Percentiles rank a stretch among this genome's conserved stretches.
phyloP scores from a whole-genome alignment of 2,113 vertebrate genomes.

The Columbina picui region DNA sequence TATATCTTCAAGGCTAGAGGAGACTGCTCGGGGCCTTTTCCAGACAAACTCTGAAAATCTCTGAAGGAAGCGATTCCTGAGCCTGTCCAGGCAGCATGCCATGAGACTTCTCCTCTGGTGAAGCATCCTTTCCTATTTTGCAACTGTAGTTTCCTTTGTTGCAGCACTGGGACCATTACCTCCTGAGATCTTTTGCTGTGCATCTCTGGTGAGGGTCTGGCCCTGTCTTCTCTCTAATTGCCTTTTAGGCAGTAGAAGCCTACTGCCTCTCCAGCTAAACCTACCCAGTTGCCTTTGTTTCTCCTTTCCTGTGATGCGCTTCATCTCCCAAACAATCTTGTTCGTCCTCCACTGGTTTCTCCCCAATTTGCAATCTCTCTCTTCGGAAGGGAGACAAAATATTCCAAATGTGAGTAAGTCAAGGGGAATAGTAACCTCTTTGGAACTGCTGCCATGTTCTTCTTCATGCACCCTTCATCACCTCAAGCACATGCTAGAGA shows the following conservation, averaged over 20 bases:
- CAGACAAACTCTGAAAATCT: background rate
- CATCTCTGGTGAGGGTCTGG: background rate
- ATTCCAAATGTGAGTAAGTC: background rate
- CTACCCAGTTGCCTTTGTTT: background rate
- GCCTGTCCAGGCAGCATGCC: background rate
- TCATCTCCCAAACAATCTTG: background rate
- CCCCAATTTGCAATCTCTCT: background rate
- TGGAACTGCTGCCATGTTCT: background rate
- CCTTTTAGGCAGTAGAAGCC: background rate
- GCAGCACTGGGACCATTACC: background rate
- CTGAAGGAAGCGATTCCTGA: background rate
- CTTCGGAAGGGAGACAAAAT: background rate
- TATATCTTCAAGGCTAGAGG: background rate
- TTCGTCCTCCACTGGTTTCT: background rate
- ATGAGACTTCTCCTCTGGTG: background rate
- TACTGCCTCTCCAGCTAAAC: background rate
- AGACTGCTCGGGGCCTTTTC: background rate
- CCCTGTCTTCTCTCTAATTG: background rate
- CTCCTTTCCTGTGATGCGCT: background rate
- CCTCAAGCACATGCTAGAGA: background rate
- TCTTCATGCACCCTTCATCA: background rate
- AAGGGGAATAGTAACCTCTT: background rate
- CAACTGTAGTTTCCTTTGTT: background rate
- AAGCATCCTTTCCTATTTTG: background rate
- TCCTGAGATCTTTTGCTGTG: background rate